These are phyloP conservation scores for Synchiropus splendidus DNA, from an alignment of 2,113 vertebrate species.

Conservation along the genomic window DNA sequence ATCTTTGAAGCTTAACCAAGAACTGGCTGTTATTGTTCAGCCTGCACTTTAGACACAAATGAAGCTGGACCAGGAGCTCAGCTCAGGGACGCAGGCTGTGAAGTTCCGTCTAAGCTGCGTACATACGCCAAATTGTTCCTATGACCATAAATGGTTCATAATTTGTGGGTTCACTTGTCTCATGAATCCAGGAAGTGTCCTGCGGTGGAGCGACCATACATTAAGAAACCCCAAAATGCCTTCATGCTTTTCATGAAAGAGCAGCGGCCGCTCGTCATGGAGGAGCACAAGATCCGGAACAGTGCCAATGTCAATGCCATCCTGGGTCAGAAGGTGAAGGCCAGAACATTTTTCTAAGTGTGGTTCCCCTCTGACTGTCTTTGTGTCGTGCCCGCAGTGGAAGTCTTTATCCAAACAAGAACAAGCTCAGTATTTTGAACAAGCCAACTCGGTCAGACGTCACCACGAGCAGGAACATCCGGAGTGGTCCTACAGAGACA, in stretches of 20 bases:
- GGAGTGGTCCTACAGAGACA: not conserved
- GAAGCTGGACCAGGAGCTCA: no score
- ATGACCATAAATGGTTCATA: no score
- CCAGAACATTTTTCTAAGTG: not conserved
- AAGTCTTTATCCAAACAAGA: not conserved
- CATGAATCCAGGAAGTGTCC: no score
- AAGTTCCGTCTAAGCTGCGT: no score
- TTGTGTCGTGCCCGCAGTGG: conserved; percentile 10
- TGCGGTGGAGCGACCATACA: not conserved
- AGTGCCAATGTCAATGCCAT: not conserved
- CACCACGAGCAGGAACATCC: conserved; percentile 1
- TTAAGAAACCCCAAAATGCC: conserved; percentile 5
- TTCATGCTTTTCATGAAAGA: conserved; percentile 9
- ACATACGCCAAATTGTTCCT: no score
- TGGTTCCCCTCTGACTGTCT: not conserved
- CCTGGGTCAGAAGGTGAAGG: conserved; percentile 6
- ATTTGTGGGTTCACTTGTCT: no score
- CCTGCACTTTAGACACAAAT: no score
- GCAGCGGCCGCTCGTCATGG: not conserved
- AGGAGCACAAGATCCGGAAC: accelerated
- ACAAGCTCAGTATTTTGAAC: not conserved
- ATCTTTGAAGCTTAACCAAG: no score
- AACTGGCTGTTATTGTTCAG: no score
- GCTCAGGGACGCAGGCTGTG: no score
- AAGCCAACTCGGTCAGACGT: not conserved